phyloP scores from a whole-genome alignment of 2,113 vertebrate species.

The Leucopsar rothschildi region DNA sequence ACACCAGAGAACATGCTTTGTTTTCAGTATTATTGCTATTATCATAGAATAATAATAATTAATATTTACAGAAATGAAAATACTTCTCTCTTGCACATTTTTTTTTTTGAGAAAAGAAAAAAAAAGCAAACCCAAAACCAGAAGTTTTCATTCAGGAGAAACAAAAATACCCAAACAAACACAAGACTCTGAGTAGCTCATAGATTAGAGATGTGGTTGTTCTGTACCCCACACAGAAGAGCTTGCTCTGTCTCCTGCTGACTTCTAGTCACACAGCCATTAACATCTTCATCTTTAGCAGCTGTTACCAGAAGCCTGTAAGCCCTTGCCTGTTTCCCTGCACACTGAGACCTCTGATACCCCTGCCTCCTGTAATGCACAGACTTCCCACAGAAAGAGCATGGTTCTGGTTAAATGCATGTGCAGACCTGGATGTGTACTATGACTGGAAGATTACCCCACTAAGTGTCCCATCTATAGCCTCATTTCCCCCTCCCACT shows the following conservation, averaged over 20 bases:
- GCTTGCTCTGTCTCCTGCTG: neutral
- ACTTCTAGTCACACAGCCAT: neutral
- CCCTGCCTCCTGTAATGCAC: neutral
- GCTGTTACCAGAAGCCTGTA: neutral
- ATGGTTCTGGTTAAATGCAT: neutral
- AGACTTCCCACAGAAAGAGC: neutral
- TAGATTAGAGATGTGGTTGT: neutral
- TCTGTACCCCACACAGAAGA: neutral
- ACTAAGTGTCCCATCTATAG: accelerated
- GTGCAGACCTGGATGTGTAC: neutral
- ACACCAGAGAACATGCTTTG: neutral
- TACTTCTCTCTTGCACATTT: neutral
- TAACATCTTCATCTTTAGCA: neutral
- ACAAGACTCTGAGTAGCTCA: neutral
- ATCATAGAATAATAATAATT: neutral
- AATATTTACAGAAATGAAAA: neutral
- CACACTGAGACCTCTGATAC: neutral
- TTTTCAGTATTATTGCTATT: neutral
- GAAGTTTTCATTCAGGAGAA: neutral
- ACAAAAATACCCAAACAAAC: neutral
- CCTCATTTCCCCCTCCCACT: neutral
- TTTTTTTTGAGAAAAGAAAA: neutral
- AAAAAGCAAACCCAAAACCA: neutral
- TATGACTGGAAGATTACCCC: neutral
- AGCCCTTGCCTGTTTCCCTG: neutral